Percentiles rank a stretch among this genome's conserved stretches.
Evolutionary conservation across 2,797 vertebrate genomes (phyloP).

Genomic region (Vespertilio murinus): DNA sequence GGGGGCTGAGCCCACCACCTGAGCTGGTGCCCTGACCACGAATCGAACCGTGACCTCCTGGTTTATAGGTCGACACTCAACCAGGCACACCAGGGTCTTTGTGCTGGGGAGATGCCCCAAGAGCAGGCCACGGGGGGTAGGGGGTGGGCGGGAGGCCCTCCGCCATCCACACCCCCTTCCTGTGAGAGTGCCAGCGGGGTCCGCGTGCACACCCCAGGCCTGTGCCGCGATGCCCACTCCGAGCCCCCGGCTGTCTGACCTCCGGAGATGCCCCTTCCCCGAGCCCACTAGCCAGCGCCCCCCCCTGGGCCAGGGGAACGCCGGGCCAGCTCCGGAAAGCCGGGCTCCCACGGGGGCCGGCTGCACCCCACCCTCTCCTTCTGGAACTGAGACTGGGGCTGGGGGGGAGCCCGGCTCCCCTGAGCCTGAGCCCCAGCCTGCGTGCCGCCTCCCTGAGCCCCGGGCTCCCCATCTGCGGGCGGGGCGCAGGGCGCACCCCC

Average conservation of each 20-base stretch:
- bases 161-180: accelerated
- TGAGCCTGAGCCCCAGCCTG: neutral
- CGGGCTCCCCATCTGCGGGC: neutral
- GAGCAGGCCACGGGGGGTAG: neutral
- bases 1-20: too few relatives aligned
- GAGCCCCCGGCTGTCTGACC: neutral
- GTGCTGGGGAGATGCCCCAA: neutral
- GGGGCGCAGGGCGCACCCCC: neutral
- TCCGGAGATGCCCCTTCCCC: neutral
- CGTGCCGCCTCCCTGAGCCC: neutral
- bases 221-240: neutral
- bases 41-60: too few relatives aligned
- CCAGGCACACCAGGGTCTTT: neutral
- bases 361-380: neutral
- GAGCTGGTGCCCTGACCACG: too few relatives aligned
- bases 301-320: neutral
- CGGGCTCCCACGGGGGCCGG: neutral
- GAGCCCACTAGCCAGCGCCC: neutral
- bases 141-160: neutral
- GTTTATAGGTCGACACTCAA: too few relatives aligned
- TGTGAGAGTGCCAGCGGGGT: neutral
- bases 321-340: neutral
- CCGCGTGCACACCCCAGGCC: accelerated
- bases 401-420: neutral
- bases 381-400: neutral